Evolutionary conservation across 1,140 invertebrate genomes (phyloP), one percentile per base, ranked within the genome.

Genomic region (Argopecten irradians): DNA sequence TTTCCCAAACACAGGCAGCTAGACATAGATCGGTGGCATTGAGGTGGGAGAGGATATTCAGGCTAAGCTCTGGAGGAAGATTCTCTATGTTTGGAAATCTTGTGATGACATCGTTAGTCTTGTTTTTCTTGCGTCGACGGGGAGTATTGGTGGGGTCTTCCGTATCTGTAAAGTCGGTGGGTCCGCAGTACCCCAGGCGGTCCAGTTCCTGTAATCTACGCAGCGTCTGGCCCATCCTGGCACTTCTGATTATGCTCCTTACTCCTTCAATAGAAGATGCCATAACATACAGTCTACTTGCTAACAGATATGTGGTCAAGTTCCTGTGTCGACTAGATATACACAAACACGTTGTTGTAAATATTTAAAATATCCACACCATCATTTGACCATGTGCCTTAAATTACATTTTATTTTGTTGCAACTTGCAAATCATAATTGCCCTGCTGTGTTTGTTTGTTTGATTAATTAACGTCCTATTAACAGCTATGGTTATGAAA

Each of bases 21-120:
- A 96, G 91, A 92, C 96, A 96, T 35, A 96, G 92, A 92, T 96
- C 96, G 36, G 96, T 96, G 34, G 96, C 96, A 92, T 96, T 95
- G 13, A 96, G 93, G 90, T 96, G 92, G 19, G 95, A 96, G n/a
- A 96, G 92, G 33, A 96, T 95, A 84, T 94, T 90, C 3, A 96
- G 90, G 83, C 95, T 94, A 34, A 96, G 87, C 93, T 96, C 96
- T 41, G 96, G 96, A 33, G 96, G 96, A 14, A 96, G 92, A 34
- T 95, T 89, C 14, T 93, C 91, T 83, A 96, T 92, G 92, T 96
- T 96, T n/a, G 95, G 96, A 91, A 96, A 96, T 43, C 93, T 39
- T 14, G 84, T 87, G 8, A 90, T 36, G 13, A 90, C 34, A 71
- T n/a, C 22, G n/a, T 71, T 11, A 71, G 55, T 28, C 43, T 46